A percentile compares a stretch with the other conserved stretches of the same genome.
Evolutionary conservation across 2,797 vertebrate genomes (phyloP).

Genomic region (Euthynnus affinis): DNA sequence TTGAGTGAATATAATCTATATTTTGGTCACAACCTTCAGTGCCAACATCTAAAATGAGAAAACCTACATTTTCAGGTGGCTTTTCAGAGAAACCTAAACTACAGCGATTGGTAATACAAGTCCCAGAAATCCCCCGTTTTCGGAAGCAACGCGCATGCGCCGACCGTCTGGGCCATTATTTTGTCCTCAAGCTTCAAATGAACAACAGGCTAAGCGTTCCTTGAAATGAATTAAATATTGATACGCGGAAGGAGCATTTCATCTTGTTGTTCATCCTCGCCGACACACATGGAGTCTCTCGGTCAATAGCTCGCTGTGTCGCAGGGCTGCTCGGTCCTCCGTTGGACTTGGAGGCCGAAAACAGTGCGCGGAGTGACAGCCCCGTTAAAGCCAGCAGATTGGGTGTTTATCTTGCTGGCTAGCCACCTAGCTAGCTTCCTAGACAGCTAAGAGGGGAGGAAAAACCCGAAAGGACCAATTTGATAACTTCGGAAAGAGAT

Average conservation of each 20-base stretch:
- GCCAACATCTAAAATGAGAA: not conserved
- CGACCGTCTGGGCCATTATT: constrained; percentile 79
- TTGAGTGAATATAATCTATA: not conserved
- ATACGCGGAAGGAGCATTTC: constrained; percentile 59
- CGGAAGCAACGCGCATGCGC: constrained; percentile 77
- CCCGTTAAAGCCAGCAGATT: constrained; percentile 77
- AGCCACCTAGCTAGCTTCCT: constrained; percentile 79
- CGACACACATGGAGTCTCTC: constrained; percentile 77
- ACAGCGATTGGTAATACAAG: constrained; percentile 67
- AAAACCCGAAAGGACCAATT: constrained; percentile 58
- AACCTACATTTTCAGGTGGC: not conserved
- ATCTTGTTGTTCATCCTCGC: constrained; percentile 25
- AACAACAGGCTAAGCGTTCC: constrained; percentile 79
- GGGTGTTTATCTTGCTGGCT: constrained; percentile 83
- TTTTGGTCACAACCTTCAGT: not conserved
- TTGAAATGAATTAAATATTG: constrained; percentile 82
- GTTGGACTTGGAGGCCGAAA: constrained; percentile 81
- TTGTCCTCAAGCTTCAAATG: constrained; percentile 84
- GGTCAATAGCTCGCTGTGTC: constrained; percentile 71
- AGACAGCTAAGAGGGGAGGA: constrained; percentile 67
- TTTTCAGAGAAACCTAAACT: not conserved
- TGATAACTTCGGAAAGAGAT: constrained; percentile 55
- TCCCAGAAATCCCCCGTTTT: constrained; percentile 74
- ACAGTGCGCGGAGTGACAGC: constrained; percentile 83
- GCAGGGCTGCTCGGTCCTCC: constrained; percentile 70